phyloP scores from a whole-genome alignment of 2,797 vertebrate species.

The Pangasius macronema region DNA sequence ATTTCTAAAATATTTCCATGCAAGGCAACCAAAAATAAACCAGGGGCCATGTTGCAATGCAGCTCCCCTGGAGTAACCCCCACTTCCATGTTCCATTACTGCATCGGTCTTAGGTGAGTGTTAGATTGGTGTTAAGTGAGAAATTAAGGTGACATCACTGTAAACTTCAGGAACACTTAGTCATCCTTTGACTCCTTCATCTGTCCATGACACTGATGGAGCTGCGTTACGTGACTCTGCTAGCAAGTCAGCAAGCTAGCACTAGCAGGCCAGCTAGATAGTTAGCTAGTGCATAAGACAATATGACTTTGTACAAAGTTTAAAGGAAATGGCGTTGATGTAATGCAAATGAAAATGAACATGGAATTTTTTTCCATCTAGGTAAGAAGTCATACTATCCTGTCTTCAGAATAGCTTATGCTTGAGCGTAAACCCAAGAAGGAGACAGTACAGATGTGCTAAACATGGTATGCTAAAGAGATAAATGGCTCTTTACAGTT shows the following conservation, averaged over 20 bases:
- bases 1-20: conserved; percentile 18
- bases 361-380: background rate
- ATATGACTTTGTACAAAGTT: background rate
- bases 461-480: background rate
- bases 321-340: background rate
- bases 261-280: background rate
- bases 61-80: background rate
- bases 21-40: conserved; percentile 4
- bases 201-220: background rate
- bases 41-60: background rate
- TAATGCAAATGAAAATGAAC: background rate
- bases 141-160: background rate
- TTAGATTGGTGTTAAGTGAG: background rate
- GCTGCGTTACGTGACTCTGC: background rate
- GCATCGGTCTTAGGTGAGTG: background rate
- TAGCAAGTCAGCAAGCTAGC: background rate
- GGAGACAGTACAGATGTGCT: background rate
- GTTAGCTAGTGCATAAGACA: background rate
- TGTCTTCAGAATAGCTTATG: background rate
- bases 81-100: background rate
- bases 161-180: background rate
- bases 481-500: background rate
- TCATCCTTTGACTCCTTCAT: background rate
- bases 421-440: background rate
- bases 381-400: background rate